Base-by-base conservation (phyloP, 2,888 invertebrate genomes). In the Yponomeuta cagnagella region DNA sequence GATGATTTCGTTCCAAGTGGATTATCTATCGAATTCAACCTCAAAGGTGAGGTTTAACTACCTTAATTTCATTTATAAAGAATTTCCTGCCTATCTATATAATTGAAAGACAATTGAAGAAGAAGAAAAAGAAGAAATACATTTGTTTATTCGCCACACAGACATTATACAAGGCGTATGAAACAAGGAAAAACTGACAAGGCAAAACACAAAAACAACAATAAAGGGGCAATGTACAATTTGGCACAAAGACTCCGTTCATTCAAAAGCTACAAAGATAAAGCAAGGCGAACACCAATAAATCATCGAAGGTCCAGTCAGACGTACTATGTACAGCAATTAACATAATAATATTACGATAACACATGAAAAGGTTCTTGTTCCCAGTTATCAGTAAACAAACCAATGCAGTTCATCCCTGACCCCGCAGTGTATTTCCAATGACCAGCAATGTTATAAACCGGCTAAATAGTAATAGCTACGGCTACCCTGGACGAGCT, bases 381-480 rank as follows among this genome's bases (percentile, higher is more conserved):
- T 58, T 58, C 52, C 52, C 52, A 15, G 52, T 15, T 15, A 58
- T 15, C 52, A 15, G 52, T 58, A 58, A 58, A 15, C 43, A 65
- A 65, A 65, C 33, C 65, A 65, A 65, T 65, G 1, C 31, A 65
- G 33, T 30, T 10, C 30, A 33, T 31, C 65, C 12, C 33, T 65
- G 65, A 65, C 65, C 43, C 65, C 65, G 31, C 64, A 63, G 65
- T 65, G 65, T 65, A 30, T 65, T 65, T 65, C 65, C 65, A 33
- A 12, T 65, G 65, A 30, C 65, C 12, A 31, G 23, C 10, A 64
- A 12, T 63, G 43, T 43, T 9, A 43, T 43, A 9, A 8, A 8
- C 43, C 9, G 43, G 43, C 43, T 43, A 43, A 5, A 43, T 43
- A 43, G 6, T 43, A 9, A 43, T 8, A 43, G 9, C 43, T 43